Conservation (phyloP, 2,888 invertebrate species). For the Proisotoma minuta region DNA sequence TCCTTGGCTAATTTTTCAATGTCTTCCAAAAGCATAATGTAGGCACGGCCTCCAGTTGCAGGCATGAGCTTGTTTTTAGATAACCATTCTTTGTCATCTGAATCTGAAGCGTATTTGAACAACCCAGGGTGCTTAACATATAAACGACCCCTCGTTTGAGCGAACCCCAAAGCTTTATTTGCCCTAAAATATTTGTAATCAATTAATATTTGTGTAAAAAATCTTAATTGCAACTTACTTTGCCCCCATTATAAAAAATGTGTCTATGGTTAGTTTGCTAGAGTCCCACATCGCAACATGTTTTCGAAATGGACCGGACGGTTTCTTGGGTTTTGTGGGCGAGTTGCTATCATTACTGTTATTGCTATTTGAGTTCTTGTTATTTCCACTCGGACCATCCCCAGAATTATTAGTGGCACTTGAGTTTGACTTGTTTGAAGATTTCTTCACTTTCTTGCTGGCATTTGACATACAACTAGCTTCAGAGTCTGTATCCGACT, state of each 20-base stretch:
- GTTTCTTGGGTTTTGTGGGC: slow-evolving; percentile 46
- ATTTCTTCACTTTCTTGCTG: slow-evolving; percentile 47
- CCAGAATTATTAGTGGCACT: slow-evolving; percentile 19
- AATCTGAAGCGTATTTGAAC: slow-evolving; percentile 71
- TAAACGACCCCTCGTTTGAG: slow-evolving; percentile 67
- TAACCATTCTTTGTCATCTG: slow-evolving; percentile 76
- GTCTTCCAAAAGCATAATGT: slow-evolving; percentile 72
- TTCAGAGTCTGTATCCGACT: slow-evolving; percentile 64
- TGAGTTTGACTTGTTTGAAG: slow-evolving; percentile 38
- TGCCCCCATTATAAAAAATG: slow-evolving; percentile 74
- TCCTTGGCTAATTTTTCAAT: slow-evolving; percentile 68
- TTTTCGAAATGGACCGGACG: slow-evolving; percentile 46
- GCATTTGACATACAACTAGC: slow-evolving; percentile 51
- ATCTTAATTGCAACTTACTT: slow-evolving; percentile 52
- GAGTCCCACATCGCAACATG: slow-evolving; percentile 67
- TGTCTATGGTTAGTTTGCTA: slow-evolving; percentile 64
- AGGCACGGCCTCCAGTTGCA: slow-evolving; percentile 72
- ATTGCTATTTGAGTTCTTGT: slow-evolving; percentile 31
- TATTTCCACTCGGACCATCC: slow-evolving; percentile 16
- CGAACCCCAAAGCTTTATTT: slow-evolving; percentile 68
- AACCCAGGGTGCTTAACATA: slow-evolving; percentile 73
- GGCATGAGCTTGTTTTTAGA: slow-evolving; percentile 70
- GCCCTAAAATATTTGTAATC: slow-evolving; percentile 51
- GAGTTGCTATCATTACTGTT: slow-evolving; percentile 32
- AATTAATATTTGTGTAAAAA: slow-evolving; percentile 8